These are phyloP conservation scores for Acanthisitta chloris DNA, from an alignment of 2,113 vertebrate species.

Conservation along the genomic window DNA sequence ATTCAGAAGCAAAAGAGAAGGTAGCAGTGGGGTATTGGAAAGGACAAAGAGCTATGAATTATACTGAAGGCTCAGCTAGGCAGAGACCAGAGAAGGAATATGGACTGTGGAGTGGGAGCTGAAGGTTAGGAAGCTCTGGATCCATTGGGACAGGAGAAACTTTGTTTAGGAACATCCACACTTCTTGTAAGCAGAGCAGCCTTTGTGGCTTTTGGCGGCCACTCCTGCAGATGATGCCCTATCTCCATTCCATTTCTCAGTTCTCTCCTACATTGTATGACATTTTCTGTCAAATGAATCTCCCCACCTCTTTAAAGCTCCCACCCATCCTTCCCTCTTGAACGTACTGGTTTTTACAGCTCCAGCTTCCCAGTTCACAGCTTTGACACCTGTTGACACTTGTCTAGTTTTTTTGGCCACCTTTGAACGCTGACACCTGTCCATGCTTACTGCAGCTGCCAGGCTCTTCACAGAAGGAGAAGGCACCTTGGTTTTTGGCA, in stretches of 20 bases:
- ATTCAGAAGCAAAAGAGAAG: neutral
- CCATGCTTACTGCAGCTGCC: neutral
- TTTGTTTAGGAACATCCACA: neutral
- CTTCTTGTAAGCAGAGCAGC: neutral
- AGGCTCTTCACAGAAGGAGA: neutral
- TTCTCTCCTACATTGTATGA: neutral
- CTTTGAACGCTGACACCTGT: rapidly evolving
- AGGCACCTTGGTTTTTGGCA: neutral
- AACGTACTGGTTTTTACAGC: neutral
- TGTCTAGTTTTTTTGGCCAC: neutral
- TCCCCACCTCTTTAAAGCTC: neutral
- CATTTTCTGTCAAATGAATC: neutral
- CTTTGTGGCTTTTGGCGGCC: neutral
- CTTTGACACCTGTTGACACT: neutral
- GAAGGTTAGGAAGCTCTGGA: neutral
- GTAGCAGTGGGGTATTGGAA: neutral
- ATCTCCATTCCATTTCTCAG: neutral
- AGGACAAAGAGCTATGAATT: neutral
- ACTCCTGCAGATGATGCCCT: neutral
- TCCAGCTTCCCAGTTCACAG: neutral
- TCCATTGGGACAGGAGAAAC: neutral
- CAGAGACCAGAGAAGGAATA: neutral
- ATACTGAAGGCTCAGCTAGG: neutral
- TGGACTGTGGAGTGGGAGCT: neutral
- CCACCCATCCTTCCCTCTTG: neutral